Evolutionary conservation across 1,140 invertebrate genomes (phyloP), one percentile per base, ranked within the genome.

Genomic region (Apis florea): DNA sequence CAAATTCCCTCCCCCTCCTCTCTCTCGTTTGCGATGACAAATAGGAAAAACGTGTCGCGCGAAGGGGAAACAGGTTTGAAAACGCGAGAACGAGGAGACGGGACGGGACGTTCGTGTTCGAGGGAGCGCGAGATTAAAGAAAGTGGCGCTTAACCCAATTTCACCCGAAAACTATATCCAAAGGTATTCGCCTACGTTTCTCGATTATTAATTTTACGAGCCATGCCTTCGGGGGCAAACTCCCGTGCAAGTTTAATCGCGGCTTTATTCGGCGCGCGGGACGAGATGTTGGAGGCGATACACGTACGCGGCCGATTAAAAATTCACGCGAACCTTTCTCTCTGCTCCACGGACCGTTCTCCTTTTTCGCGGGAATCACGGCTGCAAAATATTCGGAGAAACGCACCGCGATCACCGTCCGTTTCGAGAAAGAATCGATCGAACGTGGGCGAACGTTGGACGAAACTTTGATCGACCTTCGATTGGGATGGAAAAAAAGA

Each of bases 321-420:
- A 87, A 87, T 87, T 84, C 79, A 87, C 76, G 31, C 63, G 71
- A 76, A 84, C 84, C 72, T 71, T 79, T 70, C 56, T 79, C 73
- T 56, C 59, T 61, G 61, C 72, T 84, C 74, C 63, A 68, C 66
- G n/a, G 58, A 75, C 19, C 74, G 56, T 67, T n/a, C n/a, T n/a
- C 59, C 64, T 75, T 86, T 80, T 70, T n/a, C 24, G 19, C 56
- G 17, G 17, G 6, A 54, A 40, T 40, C 31, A 40, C 31, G 31
- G 31, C 31, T n/a, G n/a, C n/a, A n/a, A n/a, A n/a, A n/a, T n/a
- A n/a, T n/a, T n/a, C n/a, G n/a, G 31, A 40, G 5, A 6, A 40
- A 40, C 31, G 0, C 31, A 40, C 31, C 4, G 6, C 31, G 31
- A 40, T 40, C 4, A 40, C 31, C 31, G 31, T 31, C 2, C 31